Evolutionary conservation across 1,140 invertebrate species (phyloP), one percentile per base, ranked within the genome.

Genomic region (Papilio machaon): DNA sequence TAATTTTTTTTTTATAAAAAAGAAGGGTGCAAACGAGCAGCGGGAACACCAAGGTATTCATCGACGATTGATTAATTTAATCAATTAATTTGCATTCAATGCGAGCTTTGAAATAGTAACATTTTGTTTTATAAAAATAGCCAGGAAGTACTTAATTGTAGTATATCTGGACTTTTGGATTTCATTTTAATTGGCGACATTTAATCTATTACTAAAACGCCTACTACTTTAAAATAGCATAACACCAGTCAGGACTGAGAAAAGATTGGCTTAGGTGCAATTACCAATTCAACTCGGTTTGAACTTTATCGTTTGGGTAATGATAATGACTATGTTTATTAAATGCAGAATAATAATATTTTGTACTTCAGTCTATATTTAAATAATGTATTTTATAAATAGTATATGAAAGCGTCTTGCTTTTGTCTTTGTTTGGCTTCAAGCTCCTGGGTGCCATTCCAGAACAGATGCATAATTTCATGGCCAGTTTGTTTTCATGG

Each of bases 21-120:
- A 30, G 23, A 30, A 30, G 23, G 23, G 23, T 0, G 23, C 23
- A 30, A 30, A 30, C 23, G 23, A 30, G 23, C 23, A 30, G 23
- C 23, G 23, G 23, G 23, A 30, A 30, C 23, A 30, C 23, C 23
- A 30, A 30, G 23, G 23, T 30, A 2, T 30, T 30, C 23, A 30
- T 30, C 23, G 23, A 30, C 23, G 23, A 30, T 30, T 30, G 2
- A 30, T 30, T 30, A 30, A 30, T 30, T 30, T 30, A 30, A 30
- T 30, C 82, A 85, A 90, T 86, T 86, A 87, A 90, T 90, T 90
- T 89, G 84, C 86, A 90, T 85, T 80, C 85, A 85, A 74, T 85
- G 86, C 64, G 7, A 35, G 64, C 64, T 38, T 70, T 70, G 4
- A 35, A 67, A 67, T 11, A 35, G 30, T 67, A 64, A 64, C 19